Conservation (phyloP, 2,113 vertebrate species). For the Arothron firmamentum region DNA sequence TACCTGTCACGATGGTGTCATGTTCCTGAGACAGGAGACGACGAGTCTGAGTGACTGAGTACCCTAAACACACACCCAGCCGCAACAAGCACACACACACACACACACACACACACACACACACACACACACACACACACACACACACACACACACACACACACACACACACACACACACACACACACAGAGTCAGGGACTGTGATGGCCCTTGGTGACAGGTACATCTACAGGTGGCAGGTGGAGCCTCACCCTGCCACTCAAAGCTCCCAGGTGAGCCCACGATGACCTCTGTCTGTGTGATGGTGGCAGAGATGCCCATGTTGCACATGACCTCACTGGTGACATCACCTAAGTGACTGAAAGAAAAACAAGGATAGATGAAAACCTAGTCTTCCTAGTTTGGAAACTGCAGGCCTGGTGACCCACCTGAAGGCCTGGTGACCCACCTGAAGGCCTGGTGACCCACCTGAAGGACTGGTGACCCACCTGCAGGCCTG, state of each 20-base stretch:
- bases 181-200: not conserved
- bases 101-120: slow-evolving; percentile 14
- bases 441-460: slow-evolving; percentile 61
- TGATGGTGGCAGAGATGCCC: slow-evolving; percentile 84
- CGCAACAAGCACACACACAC: slow-evolving; percentile 7
- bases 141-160: slow-evolving; percentile 8
- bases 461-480: not conserved
- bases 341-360: slow-evolving; percentile 71
- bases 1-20: slow-evolving; percentile 65
- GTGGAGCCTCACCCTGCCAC: slow-evolving; percentile 81
- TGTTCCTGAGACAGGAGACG: slow-evolving; percentile 45
- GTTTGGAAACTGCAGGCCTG: not conserved
- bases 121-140: slow-evolving; percentile 17
- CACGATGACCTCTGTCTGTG: slow-evolving; percentile 72
- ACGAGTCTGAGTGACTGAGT: slow-evolving; percentile 52
- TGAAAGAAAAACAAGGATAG: slow-evolving; percentile 37
- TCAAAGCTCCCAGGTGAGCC: slow-evolving; percentile 87
- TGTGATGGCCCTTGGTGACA: not conserved
- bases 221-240: not conserved
- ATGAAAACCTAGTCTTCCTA: not conserved
- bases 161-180: slow-evolving; percentile 17
- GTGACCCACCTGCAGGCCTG: slow-evolving; percentile 61
- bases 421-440: not conserved
- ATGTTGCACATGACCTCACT: slow-evolving; percentile 85
- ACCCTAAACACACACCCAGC: slow-evolving; percentile 44